Conservation (phyloP, 2,113 vertebrate species). For the Carlito syrichta region DNA sequence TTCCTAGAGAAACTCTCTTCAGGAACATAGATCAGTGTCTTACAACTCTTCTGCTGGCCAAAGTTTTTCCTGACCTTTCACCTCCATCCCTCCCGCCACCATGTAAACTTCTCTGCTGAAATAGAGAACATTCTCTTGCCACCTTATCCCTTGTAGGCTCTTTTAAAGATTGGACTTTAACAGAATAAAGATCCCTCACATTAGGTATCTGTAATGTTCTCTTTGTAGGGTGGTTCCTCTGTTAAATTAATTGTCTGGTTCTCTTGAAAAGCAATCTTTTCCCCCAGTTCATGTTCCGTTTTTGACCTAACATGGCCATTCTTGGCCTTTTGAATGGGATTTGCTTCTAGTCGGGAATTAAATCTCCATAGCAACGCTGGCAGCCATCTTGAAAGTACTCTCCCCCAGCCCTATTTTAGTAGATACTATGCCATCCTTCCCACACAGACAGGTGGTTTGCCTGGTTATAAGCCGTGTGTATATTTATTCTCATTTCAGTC, state of each 20-base stretch:
- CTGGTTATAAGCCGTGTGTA: neutral
- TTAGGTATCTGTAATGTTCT: constrained; percentile 21
- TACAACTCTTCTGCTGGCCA: neutral
- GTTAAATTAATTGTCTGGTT: constrained; percentile 69
- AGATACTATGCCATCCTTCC: neutral
- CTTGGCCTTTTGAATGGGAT: constrained; percentile 70
- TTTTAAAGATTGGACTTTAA: constrained; percentile 5
- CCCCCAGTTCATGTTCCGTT: constrained; percentile 70
- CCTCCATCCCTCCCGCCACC: neutral
- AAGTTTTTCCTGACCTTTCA: constrained; percentile 1
- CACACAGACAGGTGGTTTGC: neutral
- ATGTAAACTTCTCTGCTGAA: neutral
- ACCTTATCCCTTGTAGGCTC: neutral
- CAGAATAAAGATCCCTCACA: constrained; percentile 33
- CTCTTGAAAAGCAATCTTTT: constrained; percentile 63
- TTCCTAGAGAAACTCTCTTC: constrained; percentile 24
- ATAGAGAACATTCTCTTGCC: neutral
- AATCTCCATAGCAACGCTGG: constrained; percentile 69
- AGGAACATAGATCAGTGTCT: neutral
- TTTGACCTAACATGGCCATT: constrained; percentile 71
- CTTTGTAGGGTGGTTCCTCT: constrained; percentile 50
- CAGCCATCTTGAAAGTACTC: constrained; percentile 15
- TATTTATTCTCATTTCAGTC: neutral
- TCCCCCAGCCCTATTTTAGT: neutral
- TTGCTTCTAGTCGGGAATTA: constrained; percentile 64